Conservation (phyloP, 2,888 invertebrate genomes). For the Chrysolina americana region DNA sequence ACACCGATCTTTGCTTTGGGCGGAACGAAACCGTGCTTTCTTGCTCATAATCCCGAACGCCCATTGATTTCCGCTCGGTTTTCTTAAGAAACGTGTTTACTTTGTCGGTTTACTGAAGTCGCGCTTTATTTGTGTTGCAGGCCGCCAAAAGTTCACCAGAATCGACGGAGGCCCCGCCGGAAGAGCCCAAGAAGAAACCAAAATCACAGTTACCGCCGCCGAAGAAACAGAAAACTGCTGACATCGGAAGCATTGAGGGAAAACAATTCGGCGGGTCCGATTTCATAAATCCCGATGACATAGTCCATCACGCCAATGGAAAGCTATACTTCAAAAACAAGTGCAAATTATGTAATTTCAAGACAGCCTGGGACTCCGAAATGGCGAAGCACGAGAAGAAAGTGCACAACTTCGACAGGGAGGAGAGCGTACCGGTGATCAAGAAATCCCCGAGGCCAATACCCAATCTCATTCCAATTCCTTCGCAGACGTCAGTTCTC, state of each 20-base stretch:
- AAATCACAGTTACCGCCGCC: conserved; percentile 42
- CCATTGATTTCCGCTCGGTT: conserved; percentile 26
- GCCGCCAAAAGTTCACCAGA: conserved; percentile 57
- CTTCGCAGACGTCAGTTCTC: conserved; percentile 68
- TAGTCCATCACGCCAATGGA: conserved; percentile 68
- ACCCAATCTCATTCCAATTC: conserved; percentile 83
- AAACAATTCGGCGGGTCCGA: conserved; percentile 68
- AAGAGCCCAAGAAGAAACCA: conserved; percentile 48
- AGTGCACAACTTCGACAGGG: conserved; percentile 68
- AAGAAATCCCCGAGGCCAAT: conserved; percentile 75
- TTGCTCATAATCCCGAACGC: conserved; percentile 24
- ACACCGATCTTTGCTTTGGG: conserved; percentile 61
- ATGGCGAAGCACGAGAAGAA: conserved; percentile 72
- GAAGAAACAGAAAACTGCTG: conserved; percentile 50
- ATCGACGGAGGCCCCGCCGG: conserved; percentile 40
- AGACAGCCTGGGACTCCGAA: conserved; percentile 74
- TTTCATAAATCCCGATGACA: conserved; percentile 71
- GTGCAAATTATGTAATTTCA: conserved; percentile 73
- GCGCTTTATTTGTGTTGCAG: conserved; percentile 62
- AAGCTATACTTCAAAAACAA: conserved; percentile 69
- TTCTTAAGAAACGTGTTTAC: conserved; percentile 32
- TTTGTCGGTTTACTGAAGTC: conserved; percentile 38
- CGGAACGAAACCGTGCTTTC: conserved; percentile 52
- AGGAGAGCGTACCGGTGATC: conserved; percentile 53
- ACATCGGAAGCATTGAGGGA: conserved; percentile 43